Base-by-base conservation (phyloP, 2,888 invertebrate species). In the Noctua pronuba region DNA sequence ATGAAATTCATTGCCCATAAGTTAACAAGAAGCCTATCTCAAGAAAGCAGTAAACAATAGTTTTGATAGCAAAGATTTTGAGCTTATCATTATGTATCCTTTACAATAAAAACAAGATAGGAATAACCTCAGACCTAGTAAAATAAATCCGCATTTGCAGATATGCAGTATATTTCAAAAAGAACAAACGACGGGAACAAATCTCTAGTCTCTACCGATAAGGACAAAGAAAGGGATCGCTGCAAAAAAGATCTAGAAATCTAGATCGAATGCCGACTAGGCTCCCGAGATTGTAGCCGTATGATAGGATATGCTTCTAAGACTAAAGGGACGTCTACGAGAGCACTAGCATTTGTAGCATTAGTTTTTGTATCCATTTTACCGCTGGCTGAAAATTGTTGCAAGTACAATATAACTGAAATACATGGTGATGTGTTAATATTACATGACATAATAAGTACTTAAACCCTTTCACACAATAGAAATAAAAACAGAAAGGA, bases 301-400 rank as follows among this genome's bases (percentile, higher is more conserved):
- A 46, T 65, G 86, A 86, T 84, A 84, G 86, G 86, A 83, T 84
- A 82, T 83, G 62, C n/a, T 71, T 75, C 75, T 86, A 73, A 79
- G 83, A 73, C 70, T 79, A 60, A 79, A 86, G 86, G 49, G 7
- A 24, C 55, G 67, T 83, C 62, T 76, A 86, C 49, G 21, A 35
- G 16, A 55, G 28, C 11, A 38, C 13, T 44, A 55, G 10, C 24
- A 28, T 64, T 75, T 24, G 28, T 35, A 66, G 13, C n/a, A 46
- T 55, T 74, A 5, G 44, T 13, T 21, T 24, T 52, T 49, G 10
- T 6, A 62, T 49, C 11, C 31, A 65, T 35, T 73, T 46, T 21
- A 35, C 4, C 3, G 8, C 4, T 31, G 41, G 11, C 7, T 31
- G 18, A 44, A 69, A 55, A 31, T 55, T n/a, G 18, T 41, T 69